These are phyloP conservation scores for Oeneis ivallda DNA, from an alignment of 2,888 invertebrate genomes.

Conservation along the genomic window DNA sequence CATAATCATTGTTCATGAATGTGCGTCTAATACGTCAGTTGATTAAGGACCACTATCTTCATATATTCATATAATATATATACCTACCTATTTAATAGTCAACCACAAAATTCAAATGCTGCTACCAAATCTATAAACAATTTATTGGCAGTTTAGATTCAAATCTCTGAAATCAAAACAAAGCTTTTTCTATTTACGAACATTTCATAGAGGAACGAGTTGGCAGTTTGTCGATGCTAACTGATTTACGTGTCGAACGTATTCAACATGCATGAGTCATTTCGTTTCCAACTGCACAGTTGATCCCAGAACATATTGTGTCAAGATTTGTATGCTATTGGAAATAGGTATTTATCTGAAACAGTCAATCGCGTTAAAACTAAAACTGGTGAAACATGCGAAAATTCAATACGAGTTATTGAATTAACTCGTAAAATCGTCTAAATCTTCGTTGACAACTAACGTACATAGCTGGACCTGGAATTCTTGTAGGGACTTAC, in stretches of 20 bases:
- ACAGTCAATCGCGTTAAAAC: background rate
- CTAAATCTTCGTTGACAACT: too few relatives aligned
- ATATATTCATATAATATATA: too few relatives aligned
- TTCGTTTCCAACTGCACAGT: conserved; percentile 22
- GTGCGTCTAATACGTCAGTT: too few relatives aligned
- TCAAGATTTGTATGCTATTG: conserved; percentile 8
- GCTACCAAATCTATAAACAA: background rate
- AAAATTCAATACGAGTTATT: background rate
- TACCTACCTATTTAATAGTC: background rate
- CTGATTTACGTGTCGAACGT: conserved; percentile 53
- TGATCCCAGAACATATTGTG: conserved; percentile 15
- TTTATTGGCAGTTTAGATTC: conserved; percentile 9
- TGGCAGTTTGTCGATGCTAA: conserved; percentile 55
- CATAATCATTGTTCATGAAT: too few relatives aligned
- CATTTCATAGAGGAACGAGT: conserved; percentile 44
- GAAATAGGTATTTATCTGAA: conserved; percentile 1
- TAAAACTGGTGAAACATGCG: background rate
- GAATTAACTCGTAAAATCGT: too few relatives aligned
- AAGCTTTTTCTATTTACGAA: conserved; percentile 29
- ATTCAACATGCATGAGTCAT: conserved; percentile 32
- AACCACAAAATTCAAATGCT: too few relatives aligned
- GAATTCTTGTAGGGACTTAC: too few relatives aligned
- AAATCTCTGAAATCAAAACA: conserved; percentile 24
- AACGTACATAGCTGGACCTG: too few relatives aligned
- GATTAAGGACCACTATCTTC: too few relatives aligned